Conservation (phyloP, 1,140 invertebrate species). For the Pogonomyrmex californicus region DNA sequence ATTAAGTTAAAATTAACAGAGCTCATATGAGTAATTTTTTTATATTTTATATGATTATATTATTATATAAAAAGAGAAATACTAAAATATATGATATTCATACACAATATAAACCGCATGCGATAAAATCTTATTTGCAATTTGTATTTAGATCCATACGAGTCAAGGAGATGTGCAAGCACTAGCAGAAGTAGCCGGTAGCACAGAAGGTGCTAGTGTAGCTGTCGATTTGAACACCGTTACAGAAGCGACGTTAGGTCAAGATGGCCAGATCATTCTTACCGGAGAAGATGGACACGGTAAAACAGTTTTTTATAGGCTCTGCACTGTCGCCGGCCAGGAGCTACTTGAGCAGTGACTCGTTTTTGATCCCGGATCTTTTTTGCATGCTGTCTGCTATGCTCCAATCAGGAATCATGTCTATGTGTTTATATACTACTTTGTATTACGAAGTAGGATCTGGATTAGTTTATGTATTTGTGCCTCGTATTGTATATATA, state of each 20-base stretch:
- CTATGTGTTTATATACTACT: constrained; percentile 70
- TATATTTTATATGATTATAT: background rate
- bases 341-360: constrained; percentile 86
- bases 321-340: constrained; percentile 87
- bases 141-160: constrained; percentile 90
- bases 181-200: constrained; percentile 90
- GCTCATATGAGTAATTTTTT: background rate
- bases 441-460: constrained; percentile 80
- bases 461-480: constrained; percentile 73
- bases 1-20: background rate
- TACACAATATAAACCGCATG: background rate
- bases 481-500: constrained; percentile 68
- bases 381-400: constrained; percentile 84
- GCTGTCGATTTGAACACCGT: constrained; percentile 95
- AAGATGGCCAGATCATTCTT: constrained; percentile 97
- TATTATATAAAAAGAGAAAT: background rate
- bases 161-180: constrained; percentile 93
- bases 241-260: constrained; percentile 94
- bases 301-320: constrained; percentile 89
- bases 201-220: constrained; percentile 90
- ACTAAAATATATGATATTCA: background rate
- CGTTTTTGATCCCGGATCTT: constrained; percentile 78
- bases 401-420: constrained; percentile 79
- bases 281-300: constrained; percentile 97
- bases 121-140: constrained; percentile 30